These are phyloP conservation scores for Piscicola geometra DNA, from an alignment of 2,888 invertebrate species.

Conservation along the genomic window DNA sequence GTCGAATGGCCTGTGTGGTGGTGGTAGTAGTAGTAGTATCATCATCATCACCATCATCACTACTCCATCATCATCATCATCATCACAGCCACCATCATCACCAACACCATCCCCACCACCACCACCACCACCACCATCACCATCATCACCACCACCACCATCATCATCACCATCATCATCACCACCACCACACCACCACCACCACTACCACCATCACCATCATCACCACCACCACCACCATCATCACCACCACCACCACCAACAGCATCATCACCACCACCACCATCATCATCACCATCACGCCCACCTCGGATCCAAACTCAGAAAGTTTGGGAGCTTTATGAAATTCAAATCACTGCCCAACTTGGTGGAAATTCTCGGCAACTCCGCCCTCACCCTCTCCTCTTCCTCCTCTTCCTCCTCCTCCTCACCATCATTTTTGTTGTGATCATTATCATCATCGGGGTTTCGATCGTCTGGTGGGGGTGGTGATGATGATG, in stretches of 20 bases:
- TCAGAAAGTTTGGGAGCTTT: slow-evolving; percentile 94
- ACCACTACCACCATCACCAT: not conserved
- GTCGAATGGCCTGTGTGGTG: slow-evolving; percentile 86
- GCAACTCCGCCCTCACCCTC: slow-evolving; percentile 87
- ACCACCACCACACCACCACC: no score
- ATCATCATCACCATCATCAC: not conserved
- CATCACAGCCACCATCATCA: no score
- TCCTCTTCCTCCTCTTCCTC: slow-evolving; percentile 75
- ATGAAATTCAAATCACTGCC: slow-evolving; percentile 78
- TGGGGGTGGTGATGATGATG: no score
- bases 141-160: no score
- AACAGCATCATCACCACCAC: not conserved
- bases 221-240: not conserved
- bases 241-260: not conserved
- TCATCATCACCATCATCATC: not conserved
- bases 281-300: not conserved
- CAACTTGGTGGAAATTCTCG: slow-evolving; percentile 75
- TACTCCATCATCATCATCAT: no score
- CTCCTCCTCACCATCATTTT: slow-evolving; percentile 61
- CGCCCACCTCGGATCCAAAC: slow-evolving; percentile 76
- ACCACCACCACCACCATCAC: not conserved
- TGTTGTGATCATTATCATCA: no score
- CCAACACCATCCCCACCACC: not conserved
- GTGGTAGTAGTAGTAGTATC: no score
- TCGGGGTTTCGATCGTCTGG: no score